Evolutionary conservation across 2,113 vertebrate genomes (phyloP).

Genomic region (human (Homo sapiens)): DNA sequence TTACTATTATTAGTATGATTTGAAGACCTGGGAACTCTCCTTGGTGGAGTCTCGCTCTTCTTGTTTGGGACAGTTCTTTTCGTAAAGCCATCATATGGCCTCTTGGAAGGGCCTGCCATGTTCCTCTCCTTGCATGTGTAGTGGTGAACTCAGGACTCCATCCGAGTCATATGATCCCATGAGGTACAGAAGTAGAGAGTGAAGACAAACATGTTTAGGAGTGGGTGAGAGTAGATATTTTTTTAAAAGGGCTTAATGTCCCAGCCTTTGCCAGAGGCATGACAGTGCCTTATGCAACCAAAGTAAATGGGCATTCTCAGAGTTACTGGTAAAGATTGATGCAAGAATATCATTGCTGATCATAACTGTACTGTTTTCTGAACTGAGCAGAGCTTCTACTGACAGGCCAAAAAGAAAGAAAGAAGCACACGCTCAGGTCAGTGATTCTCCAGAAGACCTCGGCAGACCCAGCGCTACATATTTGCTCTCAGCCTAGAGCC

Average conservation of each 20-base stretch:
- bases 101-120: background rate
- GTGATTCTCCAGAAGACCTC: background rate
- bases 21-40: background rate
- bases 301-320: accelerated
- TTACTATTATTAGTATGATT: background rate
- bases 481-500: background rate
- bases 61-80: background rate
- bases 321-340: background rate
- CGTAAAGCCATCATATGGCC: background rate
- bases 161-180: accelerated
- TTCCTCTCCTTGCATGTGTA: accelerated
- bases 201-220: background rate
- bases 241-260: no score
- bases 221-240: no score
- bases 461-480: background rate
- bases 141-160: background rate
- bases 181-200: background rate
- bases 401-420: background rate
- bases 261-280: no score
- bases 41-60: background rate
- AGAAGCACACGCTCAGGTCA: background rate
- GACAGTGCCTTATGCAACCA: no score
- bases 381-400: background rate
- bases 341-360: no score
- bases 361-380: no score